Evolutionary conservation across 2,888 invertebrate species (phyloP).

Genomic region (Tineola bisselliella): DNA sequence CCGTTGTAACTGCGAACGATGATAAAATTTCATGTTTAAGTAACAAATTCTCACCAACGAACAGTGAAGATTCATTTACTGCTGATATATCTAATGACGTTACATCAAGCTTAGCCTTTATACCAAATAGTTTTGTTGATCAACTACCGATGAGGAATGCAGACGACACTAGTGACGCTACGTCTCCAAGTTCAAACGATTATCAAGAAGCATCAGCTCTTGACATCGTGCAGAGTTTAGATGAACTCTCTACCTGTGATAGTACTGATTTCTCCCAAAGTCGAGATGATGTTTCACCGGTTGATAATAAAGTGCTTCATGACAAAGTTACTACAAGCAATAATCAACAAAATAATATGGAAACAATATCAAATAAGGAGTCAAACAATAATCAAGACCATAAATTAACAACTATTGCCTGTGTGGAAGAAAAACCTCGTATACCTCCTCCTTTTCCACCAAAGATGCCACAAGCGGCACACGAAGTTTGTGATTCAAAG

Average conservation of each 20-base stretch:
- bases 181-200: slow-evolving; percentile 59
- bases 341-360: neutral
- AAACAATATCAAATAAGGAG: neutral
- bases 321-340: neutral
- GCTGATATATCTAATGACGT: slow-evolving; percentile 56
- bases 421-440: neutral
- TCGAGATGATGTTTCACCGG: slow-evolving; percentile 47
- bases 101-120: slow-evolving; percentile 58
- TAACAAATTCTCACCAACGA: slow-evolving; percentile 41
- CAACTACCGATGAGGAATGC: slow-evolving; percentile 32
- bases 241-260: slow-evolving; percentile 52
- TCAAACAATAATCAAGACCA: neutral
- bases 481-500: neutral
- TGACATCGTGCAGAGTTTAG: slow-evolving; percentile 49
- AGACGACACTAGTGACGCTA: slow-evolving; percentile 55
- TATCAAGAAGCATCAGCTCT: slow-evolving; percentile 61
- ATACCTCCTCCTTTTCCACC: neutral
- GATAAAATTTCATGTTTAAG: slow-evolving; percentile 23
- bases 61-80: slow-evolving; percentile 53
- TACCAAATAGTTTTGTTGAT: slow-evolving; percentile 57
- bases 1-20: slow-evolving; percentile 26
- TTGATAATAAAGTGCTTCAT: slow-evolving; percentile 20
- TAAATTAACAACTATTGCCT: neutral
- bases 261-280: slow-evolving; percentile 58
- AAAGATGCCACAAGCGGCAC: neutral